Conservation (phyloP, 1,140 invertebrate genomes). For the Procambarus clarkii region DNA sequence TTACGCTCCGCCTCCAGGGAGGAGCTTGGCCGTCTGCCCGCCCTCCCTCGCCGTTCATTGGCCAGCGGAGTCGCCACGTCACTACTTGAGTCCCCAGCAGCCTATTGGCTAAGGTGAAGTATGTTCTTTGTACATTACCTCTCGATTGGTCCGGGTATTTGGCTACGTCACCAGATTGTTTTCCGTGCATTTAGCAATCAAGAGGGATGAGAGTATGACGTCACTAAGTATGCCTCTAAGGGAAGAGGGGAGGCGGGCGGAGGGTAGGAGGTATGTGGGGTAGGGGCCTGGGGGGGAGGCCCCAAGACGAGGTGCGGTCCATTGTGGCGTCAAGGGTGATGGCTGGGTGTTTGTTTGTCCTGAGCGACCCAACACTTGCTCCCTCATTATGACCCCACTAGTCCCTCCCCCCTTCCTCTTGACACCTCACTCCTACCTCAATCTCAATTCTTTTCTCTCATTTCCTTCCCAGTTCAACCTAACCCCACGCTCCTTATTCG, state of each 20-base stretch:
- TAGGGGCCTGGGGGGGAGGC: background rate
- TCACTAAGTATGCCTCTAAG: constrained; percentile 27
- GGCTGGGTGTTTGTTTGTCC: no score
- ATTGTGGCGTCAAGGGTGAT: background rate
- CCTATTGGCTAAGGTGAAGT: constrained; percentile 33
- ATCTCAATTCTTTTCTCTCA: background rate
- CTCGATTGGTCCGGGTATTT: constrained; percentile 34
- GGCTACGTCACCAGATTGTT: constrained; percentile 58
- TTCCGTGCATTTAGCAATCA: constrained; percentile 60
- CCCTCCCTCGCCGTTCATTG: constrained; percentile 23
- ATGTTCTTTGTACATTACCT: constrained; percentile 29
- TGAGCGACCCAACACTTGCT: background rate
- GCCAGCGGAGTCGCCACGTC: background rate
- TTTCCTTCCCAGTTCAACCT: no score
- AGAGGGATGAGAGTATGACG: constrained; percentile 54
- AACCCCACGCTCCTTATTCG: background rate
- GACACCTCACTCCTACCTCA: background rate
- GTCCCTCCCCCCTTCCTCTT: background rate
- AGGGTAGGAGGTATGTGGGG: background rate
- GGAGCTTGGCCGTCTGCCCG: constrained; percentile 2
- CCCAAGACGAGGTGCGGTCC: background rate
- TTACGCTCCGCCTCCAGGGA: constrained; percentile 14
- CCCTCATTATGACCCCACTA: background rate
- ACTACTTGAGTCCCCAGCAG: background rate
- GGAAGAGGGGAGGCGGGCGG: background rate